A percentile compares a stretch with the other conserved stretches of the same genome.
Evolutionary conservation across 2,113 vertebrate genomes (phyloP).

Genomic region (Ancistrus triradiatus): DNA sequence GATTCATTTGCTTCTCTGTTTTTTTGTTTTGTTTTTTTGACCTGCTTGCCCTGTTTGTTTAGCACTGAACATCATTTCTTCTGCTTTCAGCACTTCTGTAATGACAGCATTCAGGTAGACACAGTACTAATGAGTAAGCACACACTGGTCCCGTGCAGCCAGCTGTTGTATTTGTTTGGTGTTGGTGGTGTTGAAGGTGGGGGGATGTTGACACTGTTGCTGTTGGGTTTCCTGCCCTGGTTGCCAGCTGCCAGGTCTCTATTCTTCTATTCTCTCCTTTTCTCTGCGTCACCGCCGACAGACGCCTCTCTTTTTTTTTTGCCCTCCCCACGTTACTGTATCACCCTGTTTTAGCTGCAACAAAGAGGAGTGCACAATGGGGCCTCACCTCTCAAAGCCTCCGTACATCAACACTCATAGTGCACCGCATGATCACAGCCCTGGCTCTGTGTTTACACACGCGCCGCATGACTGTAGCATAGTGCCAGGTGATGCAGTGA

Average conservation of each 20-base stretch:
- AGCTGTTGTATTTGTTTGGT: slow-evolving; percentile 59
- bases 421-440: slow-evolving; percentile 30
- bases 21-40: slow-evolving; percentile 17
- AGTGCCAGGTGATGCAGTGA: slow-evolving; percentile 44
- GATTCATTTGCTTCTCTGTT: too few relatives aligned
- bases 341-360: slow-evolving; percentile 67
- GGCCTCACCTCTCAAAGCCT: slow-evolving; percentile 52
- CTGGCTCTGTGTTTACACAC: slow-evolving; percentile 23
- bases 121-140: slow-evolving; percentile 68
- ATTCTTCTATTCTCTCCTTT: slow-evolving; percentile 63
- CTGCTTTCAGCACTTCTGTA: slow-evolving; percentile 77
- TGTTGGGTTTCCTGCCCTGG: slow-evolving; percentile 75
- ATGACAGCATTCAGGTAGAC: slow-evolving; percentile 70
- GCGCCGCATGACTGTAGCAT: slow-evolving; percentile 35
- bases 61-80: slow-evolving; percentile 55
- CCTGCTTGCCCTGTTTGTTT: slow-evolving; percentile 65
- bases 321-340: slow-evolving; percentile 68
- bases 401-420: slow-evolving; percentile 59
- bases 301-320: slow-evolving; percentile 80
- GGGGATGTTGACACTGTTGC: slow-evolving; percentile 80
- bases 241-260: slow-evolving; percentile 77
- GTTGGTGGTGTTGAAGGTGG: slow-evolving; percentile 52
- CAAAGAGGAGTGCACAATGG: slow-evolving; percentile 68
- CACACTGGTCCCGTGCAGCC: slow-evolving; percentile 67
- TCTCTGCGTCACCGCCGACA: slow-evolving; percentile 76